Base-by-base conservation (phyloP, 2,113 vertebrate species). In the Haemorhous mexicanus region DNA sequence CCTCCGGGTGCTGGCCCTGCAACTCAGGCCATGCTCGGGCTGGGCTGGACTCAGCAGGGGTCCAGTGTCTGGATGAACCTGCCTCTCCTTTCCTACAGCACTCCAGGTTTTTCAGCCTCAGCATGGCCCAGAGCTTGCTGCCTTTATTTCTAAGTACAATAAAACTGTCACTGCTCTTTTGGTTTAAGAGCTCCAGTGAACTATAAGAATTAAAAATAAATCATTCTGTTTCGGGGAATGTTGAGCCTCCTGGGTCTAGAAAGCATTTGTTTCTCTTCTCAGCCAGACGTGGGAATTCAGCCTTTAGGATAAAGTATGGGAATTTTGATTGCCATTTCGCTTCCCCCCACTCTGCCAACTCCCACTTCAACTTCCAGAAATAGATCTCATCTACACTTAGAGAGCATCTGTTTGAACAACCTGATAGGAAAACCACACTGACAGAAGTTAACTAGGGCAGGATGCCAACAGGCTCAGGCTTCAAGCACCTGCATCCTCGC, bases 311-410 rank as follows among this genome's bases (percentile, higher is more conserved):
- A 94, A 74, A 4, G 55, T 68, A 94, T 9, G 23, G 72, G 93
- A 93, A 87, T 89, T 92, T 7, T 55, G 64, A 94, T 46, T 95
- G 92, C 85, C 74, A 62, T 87, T 91, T 87, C 3, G 13, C 49
- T 95, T 87, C 70, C 53, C 87, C 61, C n/a, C 41, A 67, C 49
- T 23, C 88, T 8, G n/a, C 32, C 82, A 94, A 91, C 74, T 95
- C 91, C 89, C 91, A 90, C 84, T 94, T 76, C 81, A 62, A 9
- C 76, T 95, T 95, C 93, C 87, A 96, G 87, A 95, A 97, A 96
- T 90, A 97, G 84, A 63, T 11, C 53, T 90, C 23, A 49, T 80
- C 55, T 86, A 69, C 14, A 37, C 24, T 94, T 30, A 35, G 66
- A 89, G 46, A 85, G 89, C 77, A 73, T 87, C 87, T 87, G 84